Conservation (phyloP, 2,888 invertebrate species). For the Mythimna pallens region DNA sequence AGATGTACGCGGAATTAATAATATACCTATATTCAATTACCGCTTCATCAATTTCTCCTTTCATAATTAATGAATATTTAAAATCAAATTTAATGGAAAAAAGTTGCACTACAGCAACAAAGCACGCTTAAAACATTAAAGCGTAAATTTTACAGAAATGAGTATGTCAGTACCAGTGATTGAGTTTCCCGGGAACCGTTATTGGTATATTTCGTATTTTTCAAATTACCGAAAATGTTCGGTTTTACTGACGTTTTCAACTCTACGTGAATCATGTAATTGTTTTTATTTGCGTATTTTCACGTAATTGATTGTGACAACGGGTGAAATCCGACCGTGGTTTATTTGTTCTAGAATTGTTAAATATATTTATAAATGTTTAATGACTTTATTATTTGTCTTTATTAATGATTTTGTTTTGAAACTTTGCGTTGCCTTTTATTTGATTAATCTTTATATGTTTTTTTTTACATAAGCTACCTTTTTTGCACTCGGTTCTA, state of each 20-base stretch:
- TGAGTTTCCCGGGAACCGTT: conserved; percentile 16
- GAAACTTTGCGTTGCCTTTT: not conserved
- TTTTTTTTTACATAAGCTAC: not conserved
- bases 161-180: conserved; percentile 48
- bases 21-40: not conserved
- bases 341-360: conserved; percentile 6
- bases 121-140: not conserved
- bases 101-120: not conserved
- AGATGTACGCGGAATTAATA: no score
- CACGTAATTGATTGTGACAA: conserved; percentile 16
- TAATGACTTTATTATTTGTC: not conserved
- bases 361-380: not conserved
- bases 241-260: conserved; percentile 25
- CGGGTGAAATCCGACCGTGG: not conserved
- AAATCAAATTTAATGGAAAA: not conserved
- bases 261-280: conserved; percentile 7
- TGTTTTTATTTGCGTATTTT: conserved; percentile 47
- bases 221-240: conserved; percentile 4
- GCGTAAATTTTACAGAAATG: conserved; percentile 14
- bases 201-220: not conserved
- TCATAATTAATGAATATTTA: not conserved
- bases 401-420: not conserved
- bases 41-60: not conserved
- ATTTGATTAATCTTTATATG: not conserved
- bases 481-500: not conserved